phyloP scores from a whole-genome alignment of 2,113 vertebrate species.

The Sprattus sprattus region DNA sequence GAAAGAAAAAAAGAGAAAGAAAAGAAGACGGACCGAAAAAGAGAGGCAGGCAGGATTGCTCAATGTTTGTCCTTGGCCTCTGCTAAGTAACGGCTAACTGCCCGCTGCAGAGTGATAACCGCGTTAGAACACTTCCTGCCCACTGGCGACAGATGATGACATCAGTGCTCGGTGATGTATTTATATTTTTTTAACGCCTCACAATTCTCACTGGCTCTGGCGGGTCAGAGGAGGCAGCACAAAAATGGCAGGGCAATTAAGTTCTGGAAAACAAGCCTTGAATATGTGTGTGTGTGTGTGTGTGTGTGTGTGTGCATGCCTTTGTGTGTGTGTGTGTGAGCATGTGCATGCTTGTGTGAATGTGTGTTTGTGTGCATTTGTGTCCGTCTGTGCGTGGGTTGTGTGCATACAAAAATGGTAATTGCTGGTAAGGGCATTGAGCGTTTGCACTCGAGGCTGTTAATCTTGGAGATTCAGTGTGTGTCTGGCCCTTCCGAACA shows the following conservation, averaged over 20 bases:
- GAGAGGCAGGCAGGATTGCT: neutral
- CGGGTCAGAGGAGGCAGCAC: neutral
- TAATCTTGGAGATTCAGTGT: slow-evolving; percentile 20
- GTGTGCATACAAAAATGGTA: slow-evolving; percentile 23
- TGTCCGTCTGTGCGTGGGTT: neutral
- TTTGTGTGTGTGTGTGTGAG: neutral
- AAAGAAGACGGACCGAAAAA: slow-evolving; percentile 19
- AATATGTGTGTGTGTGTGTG: neutral
- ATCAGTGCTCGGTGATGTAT: slow-evolving; percentile 7
- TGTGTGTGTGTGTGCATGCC: neutral
- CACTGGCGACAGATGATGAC: slow-evolving; percentile 15
- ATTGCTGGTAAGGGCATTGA: slow-evolving; percentile 34
- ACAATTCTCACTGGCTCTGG: slow-evolving; percentile 17
- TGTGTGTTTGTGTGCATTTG: neutral
- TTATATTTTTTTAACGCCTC: slow-evolving; percentile 31
- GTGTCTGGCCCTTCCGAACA: slow-evolving; percentile 32
- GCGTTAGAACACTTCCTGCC: slow-evolving; percentile 12
- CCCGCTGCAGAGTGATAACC: slow-evolving; percentile 9
- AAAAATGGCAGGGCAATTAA: slow-evolving; percentile 22
- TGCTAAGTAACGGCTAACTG: slow-evolving; percentile 11
- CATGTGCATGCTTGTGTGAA: neutral
- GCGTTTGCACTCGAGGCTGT: slow-evolving; percentile 20
- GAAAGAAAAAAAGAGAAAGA: neutral
- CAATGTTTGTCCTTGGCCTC: neutral
- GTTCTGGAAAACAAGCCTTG: slow-evolving; percentile 16